These are phyloP conservation scores for Cryptocheilus praepositus DNA, from an alignment of 2,888 invertebrate genomes.

Conservation along the genomic window DNA sequence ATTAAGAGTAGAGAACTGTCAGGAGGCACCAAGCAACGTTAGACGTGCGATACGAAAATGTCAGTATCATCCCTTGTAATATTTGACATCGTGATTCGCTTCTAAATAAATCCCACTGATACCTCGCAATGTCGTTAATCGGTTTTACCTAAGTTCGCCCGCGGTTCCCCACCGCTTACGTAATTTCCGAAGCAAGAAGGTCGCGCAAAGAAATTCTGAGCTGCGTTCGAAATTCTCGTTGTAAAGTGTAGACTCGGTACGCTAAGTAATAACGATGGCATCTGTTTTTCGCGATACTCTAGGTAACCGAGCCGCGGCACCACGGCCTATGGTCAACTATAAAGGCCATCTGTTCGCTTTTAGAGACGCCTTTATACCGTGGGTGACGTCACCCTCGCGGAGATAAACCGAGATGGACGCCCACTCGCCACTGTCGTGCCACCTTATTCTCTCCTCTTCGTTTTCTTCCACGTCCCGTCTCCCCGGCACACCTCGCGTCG, in stretches of 20 bases:
- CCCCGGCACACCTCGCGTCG: background rate
- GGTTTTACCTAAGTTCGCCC: no score
- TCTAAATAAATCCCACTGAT: no score
- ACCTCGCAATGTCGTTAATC: no score
- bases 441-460: constrained; percentile 43
- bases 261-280: constrained; percentile 39
- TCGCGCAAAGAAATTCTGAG: no score
- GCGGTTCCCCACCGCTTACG: no score
- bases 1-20: no score
- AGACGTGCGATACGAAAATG: no score
- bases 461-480: constrained; percentile 17
- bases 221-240: no score
- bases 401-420: constrained; percentile 59
- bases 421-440: constrained; percentile 40
- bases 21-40: no score
- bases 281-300: constrained; percentile 48
- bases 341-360: constrained; percentile 69
- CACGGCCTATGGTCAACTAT: constrained; percentile 57
- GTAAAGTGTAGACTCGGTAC: no score
- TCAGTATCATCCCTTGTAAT: no score
- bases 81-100: no score
- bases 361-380: constrained; percentile 56
- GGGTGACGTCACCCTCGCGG: constrained; percentile 51
- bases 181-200: background rate
- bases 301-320: constrained; percentile 22